A percentile compares a stretch with the other conserved stretches of the same genome.
Evolutionary conservation across 2,888 invertebrate species (phyloP).

Genomic region (Apeira syringaria): DNA sequence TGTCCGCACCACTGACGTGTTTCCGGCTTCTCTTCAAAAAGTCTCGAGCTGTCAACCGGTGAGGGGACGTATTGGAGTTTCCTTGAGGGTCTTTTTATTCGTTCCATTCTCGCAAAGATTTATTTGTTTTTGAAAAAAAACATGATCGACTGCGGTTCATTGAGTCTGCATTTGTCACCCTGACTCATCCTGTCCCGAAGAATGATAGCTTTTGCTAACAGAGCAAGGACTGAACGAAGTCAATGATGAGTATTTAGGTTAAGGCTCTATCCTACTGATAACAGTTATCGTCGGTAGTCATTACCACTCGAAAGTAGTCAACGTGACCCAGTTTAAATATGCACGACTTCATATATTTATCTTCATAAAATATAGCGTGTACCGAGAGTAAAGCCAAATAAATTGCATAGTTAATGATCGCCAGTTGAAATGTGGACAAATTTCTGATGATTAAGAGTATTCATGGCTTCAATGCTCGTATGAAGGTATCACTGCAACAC

Average conservation of each 20-base stretch:
- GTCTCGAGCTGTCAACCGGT: conserved; percentile 74
- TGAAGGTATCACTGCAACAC: no score
- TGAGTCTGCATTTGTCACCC: conserved; percentile 24
- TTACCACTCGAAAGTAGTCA: conserved; percentile 28
- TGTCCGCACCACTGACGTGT: conserved; percentile 74
- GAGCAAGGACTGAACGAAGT: background rate
- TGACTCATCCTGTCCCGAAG: conserved; percentile 15
- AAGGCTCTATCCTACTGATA: conserved; percentile 24
- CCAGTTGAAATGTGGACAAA: background rate
- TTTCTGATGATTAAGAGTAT: no score
- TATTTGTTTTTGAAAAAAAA: conserved; percentile 56
- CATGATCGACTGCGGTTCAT: conserved; percentile 34
- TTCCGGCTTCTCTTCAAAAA: conserved; percentile 80
- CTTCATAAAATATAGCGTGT: no score
- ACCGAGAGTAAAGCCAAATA: conserved; percentile 16
- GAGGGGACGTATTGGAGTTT: conserved; percentile 71
- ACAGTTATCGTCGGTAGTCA: conserved; percentile 24
- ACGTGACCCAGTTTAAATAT: conserved; percentile 31
- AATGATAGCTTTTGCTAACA: background rate
- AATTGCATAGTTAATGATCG: conserved; percentile 13
- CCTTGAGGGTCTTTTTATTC: conserved; percentile 76
- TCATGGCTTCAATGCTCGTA: no score
- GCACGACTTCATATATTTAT: no score
- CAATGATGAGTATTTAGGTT: conserved; percentile 22
- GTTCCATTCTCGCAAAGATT: conserved; percentile 61